Conservation (phyloP, 2,888 invertebrate species). For the Polylopha cassiicola region DNA sequence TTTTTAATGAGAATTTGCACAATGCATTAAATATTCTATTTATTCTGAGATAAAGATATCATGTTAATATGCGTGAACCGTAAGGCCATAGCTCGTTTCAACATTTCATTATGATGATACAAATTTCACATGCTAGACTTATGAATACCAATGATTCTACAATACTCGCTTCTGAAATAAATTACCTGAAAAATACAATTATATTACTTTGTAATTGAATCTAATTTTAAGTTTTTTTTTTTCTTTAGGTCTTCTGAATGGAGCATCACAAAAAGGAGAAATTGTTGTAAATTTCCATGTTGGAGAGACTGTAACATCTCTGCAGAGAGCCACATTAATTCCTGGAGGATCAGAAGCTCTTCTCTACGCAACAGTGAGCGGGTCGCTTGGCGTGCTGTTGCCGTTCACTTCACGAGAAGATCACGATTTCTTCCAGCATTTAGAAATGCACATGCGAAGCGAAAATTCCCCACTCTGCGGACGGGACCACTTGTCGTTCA, state of each 20-base stretch:
- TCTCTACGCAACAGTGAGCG: constrained; percentile 96
- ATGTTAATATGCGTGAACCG: too few species aligned
- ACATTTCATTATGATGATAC: constrained; percentile 54
- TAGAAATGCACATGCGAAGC: constrained; percentile 99
- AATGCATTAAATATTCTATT: too few species aligned
- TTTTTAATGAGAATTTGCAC: too few species aligned
- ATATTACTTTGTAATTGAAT: neutral
- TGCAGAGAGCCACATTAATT: constrained; percentile 96
- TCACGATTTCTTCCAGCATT: constrained; percentile 98
- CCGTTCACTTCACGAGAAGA: constrained; percentile 98
- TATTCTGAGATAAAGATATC: too few species aligned
- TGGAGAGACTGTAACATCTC: constrained; percentile 96
- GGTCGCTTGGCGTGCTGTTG: constrained; percentile 94
- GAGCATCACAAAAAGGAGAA: constrained; percentile 98
- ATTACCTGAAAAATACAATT: neutral
- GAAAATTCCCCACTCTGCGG: constrained; percentile 98
- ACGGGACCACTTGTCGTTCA: constrained; percentile 96
- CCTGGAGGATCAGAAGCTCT: constrained; percentile 98
- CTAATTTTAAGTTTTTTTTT: neutral
- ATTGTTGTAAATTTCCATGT: constrained; percentile 95
- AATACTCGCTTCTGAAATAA: constrained; percentile 37
- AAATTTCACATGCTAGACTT: constrained; percentile 76
- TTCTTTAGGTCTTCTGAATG: constrained; percentile 89
- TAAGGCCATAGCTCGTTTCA: too few species aligned
- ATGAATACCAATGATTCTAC: constrained; percentile 68